Base-by-base conservation (phyloP, 2,113 vertebrate genomes). In the Todiramphus saurophagus region DNA sequence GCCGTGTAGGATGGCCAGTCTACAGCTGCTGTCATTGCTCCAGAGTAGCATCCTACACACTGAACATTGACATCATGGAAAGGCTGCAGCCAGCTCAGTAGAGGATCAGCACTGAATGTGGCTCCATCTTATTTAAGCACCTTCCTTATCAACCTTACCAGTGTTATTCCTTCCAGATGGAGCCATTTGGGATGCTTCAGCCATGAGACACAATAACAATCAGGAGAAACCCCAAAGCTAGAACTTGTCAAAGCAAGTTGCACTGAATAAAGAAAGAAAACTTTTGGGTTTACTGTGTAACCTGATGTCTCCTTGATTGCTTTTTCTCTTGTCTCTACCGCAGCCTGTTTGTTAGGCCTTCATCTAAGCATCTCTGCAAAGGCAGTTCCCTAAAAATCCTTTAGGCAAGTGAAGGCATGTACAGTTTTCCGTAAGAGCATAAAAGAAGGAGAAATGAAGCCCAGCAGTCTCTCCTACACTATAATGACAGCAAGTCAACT, bases 51-150 rank as follows among this genome's bases (percentile, higher is more conserved):
- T 72, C 50, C 39, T 28, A 35, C 35, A 35, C 24, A 19, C 15
- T 30, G 58, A n/a, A 59, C n/a, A 44, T 0, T 0, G 9, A 53
- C 1, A 1, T 31, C 6, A 39, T 0, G 1, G 68, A 88, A 82
- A 53, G 41, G 13, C 44, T 74, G 41, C 56, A 91, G 13, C 6
- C 46, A 75, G 46, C 37, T 73, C 48, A 59, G 33, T 11, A 68
- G 31, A 90, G 51, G 7, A 90, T 28, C 35, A 41, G 17, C 2
- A 4, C 10, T 68, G 43, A 46, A 63, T 27, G 31, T 50, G 50
- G 25, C 39, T 85, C 33, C 8, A 0, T 79, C 63, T 46, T 81
- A 33, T 24, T 72, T 58, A 63, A 82, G 43, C 43, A 35, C 16
- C 41, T 69, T 83, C 46, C n/a, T 82, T 85, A 21, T 28, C 6